Conservation (phyloP, 2,888 invertebrate species). For the Gastrophysa polygoni region DNA sequence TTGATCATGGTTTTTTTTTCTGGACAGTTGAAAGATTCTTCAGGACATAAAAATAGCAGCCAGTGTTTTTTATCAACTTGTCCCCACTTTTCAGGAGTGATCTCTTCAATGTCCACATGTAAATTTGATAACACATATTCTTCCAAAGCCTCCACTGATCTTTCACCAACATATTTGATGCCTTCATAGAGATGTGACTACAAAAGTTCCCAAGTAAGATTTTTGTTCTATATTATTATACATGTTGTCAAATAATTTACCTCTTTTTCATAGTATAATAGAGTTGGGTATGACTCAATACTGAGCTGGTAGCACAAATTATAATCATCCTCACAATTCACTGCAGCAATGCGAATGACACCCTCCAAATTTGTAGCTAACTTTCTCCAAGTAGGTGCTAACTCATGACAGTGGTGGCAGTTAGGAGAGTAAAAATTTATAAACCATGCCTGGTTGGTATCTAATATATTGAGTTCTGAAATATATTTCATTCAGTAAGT, state of each 20-base stretch:
- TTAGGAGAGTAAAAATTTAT: conserved; percentile 88
- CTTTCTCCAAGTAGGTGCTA: conserved; percentile 83
- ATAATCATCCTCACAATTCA: conserved; percentile 88
- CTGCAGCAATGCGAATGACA: conserved; percentile 78
- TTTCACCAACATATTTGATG: conserved; percentile 66
- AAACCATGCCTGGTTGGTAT: conserved; percentile 76
- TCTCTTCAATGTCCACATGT: conserved; percentile 55
- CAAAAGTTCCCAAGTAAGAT: conserved; percentile 21
- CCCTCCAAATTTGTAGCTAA: conserved; percentile 79
- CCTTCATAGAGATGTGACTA: conserved; percentile 65
- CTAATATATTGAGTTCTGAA: conserved; percentile 58
- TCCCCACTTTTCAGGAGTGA: conserved; percentile 57
- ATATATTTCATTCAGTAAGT: conserved; percentile 13
- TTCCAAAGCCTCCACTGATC: conserved; percentile 65
- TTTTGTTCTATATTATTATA: not conserved
- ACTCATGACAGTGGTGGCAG: conserved; percentile 83
- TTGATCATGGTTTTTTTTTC: conserved; percentile 65
- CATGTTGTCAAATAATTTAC: conserved; percentile 42
- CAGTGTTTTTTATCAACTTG: conserved; percentile 56
- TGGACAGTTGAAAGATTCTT: conserved; percentile 62
- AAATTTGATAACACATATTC: conserved; percentile 69
- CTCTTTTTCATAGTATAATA: conserved; percentile 68
- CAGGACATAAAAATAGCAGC: conserved; percentile 65
- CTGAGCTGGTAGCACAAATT: conserved; percentile 76
- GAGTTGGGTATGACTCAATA: conserved; percentile 76